Evolutionary conservation across 2,797 vertebrate genomes (phyloP).

Genomic region (Eurystomus glaucurus): DNA sequence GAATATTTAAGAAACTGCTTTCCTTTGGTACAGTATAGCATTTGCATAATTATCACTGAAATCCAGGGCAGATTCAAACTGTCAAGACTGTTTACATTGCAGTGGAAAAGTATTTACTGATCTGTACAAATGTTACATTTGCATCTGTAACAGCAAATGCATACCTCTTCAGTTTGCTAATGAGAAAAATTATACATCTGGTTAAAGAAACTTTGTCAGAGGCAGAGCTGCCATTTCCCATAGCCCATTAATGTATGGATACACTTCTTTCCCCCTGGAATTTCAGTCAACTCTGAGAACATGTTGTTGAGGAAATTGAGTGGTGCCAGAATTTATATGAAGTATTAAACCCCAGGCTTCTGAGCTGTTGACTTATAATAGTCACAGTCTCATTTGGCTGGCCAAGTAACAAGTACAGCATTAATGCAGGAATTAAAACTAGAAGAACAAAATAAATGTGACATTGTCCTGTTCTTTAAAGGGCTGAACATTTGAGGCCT

Average conservation of each 20-base stretch:
- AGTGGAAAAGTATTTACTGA: constrained; percentile 69
- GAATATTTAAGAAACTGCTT: constrained; percentile 59
- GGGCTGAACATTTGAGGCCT: not conserved
- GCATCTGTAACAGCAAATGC: constrained; percentile 49
- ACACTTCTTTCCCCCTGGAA: not conserved
- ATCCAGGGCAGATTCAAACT: constrained; percentile 51
- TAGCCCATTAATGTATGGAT: not conserved
- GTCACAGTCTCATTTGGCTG: not conserved
- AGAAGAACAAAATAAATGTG: not conserved
- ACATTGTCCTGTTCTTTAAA: not conserved
- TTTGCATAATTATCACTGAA: constrained; percentile 62
- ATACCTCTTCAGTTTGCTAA: constrained; percentile 23
- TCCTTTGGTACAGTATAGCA: not conserved
- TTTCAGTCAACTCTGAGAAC: not conserved
- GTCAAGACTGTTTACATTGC: constrained; percentile 63
- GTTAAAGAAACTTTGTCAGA: constrained; percentile 40
- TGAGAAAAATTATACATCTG: constrained; percentile 49
- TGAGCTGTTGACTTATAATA: not conserved
- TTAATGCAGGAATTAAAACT: not conserved
- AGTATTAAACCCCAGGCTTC: constrained; percentile 38
- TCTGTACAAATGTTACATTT: constrained; percentile 69
- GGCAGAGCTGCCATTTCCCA: constrained; percentile 9
- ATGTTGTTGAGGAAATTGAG: constrained; percentile 11
- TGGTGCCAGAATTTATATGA: not conserved
- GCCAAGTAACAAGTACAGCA: constrained; percentile 10